A percentile compares a stretch with the other conserved stretches of the same genome.
Evolutionary conservation across 1,140 invertebrate genomes (phyloP).

Genomic region (Lordiphosa collinella): DNA sequence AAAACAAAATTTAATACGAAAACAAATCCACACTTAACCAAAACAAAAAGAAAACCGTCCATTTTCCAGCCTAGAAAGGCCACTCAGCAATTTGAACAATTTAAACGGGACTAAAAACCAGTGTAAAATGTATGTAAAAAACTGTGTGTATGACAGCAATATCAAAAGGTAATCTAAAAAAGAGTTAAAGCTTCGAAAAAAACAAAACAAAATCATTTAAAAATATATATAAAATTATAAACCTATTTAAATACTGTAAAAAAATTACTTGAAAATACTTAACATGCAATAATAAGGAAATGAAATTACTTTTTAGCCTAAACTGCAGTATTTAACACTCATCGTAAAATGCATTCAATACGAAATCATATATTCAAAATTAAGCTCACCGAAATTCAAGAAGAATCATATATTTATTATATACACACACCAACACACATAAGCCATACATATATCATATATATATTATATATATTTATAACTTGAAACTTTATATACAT

Average conservation of each 20-base stretch:
- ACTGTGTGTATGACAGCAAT: conserved; percentile 56
- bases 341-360: conserved; percentile 38
- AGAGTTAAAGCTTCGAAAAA: conserved; percentile 40
- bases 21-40: conserved; percentile 12
- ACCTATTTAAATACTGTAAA: conserved; percentile 23
- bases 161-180: conserved; percentile 30
- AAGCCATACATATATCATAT: conserved; percentile 24
- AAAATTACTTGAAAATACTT: conserved; percentile 27
- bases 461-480: conserved; percentile 19
- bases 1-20: conserved; percentile 1
- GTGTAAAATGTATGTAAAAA: conserved; percentile 21
- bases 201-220: conserved; percentile 24
- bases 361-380: conserved; percentile 63
- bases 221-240: conserved; percentile 29
- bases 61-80: conserved; percentile 49
- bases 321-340: conserved; percentile 51
- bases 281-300: conserved; percentile 67
- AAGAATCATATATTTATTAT: conserved; percentile 31
- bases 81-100: conserved; percentile 58
- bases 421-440: conserved; percentile 26
- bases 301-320: conserved; percentile 67
- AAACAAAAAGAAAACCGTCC: conserved; percentile 51
- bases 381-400: conserved; percentile 63
- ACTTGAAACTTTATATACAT: conserved; percentile 9
- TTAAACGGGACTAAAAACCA: conserved; percentile 4